Percentiles rank a stretch among this genome's conserved stretches.
phyloP scores from a whole-genome alignment of 2,797 vertebrate species.

The Coreius guichenoti region DNA sequence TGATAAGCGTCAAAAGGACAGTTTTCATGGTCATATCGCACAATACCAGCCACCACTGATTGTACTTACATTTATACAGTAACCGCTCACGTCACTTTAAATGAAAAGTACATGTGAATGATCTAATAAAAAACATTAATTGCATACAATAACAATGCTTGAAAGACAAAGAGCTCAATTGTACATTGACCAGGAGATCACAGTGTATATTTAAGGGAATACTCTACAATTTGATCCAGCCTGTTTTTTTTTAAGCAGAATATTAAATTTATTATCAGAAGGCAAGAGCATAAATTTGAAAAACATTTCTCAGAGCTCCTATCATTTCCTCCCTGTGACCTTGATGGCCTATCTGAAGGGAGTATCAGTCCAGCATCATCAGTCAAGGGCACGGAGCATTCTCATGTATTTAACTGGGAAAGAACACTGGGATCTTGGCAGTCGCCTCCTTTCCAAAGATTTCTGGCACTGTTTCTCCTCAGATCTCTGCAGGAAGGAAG shows the following conservation, averaged over 20 bases:
- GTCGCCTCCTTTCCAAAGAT: slow-evolving; percentile 58
- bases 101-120: not conserved
- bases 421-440: slow-evolving; percentile 85
- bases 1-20: not conserved
- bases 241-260: not conserved
- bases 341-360: slow-evolving; percentile 65
- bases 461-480: slow-evolving; percentile 45
- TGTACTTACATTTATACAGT: not conserved
- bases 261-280: slow-evolving; percentile 29
- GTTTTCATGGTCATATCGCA: slow-evolving; percentile 23
- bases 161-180: not conserved
- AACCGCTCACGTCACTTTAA: not conserved
- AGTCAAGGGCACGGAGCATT: slow-evolving; percentile 80
- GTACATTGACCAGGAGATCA: too few species aligned
- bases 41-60: not conserved
- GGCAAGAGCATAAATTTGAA: not conserved
- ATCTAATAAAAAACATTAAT: slow-evolving; percentile 10
- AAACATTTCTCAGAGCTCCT: not conserved
- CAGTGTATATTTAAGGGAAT: not conserved
- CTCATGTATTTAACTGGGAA: slow-evolving; percentile 80
- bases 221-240: not conserved
- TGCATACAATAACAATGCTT: not conserved
- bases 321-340: slow-evolving; percentile 62
- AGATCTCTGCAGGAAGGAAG: slow-evolving; percentile 16
- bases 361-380: slow-evolving; percentile 71